Evolutionary conservation across 2,797 vertebrate genomes (phyloP).

Genomic region (Uromys caudimaculatus): DNA sequence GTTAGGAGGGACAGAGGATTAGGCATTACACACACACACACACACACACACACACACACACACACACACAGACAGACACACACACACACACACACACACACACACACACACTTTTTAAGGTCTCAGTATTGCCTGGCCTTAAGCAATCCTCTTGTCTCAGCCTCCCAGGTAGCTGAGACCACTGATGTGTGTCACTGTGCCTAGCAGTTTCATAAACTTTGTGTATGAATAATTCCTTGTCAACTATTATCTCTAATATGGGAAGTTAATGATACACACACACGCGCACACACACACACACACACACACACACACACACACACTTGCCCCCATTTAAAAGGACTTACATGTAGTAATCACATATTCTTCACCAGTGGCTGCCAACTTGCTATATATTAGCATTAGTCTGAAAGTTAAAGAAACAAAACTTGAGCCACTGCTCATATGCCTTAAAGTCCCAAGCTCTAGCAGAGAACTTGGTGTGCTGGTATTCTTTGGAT

Average conservation of each 20-base stretch:
- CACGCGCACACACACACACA: not conserved
- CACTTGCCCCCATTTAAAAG: not conserved
- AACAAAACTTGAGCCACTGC: not conserved
- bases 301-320: not conserved
- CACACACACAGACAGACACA: not conserved
- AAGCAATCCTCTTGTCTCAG: not conserved
- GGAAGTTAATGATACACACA: not conserved
- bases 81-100: not conserved
- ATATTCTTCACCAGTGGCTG: slow-evolving; percentile 2
- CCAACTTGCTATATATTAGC: slow-evolving; percentile 11
- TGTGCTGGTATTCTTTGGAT: not conserved
- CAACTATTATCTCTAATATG: slow-evolving; percentile 31
- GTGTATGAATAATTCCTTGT: not conserved
- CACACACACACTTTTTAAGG: not conserved
- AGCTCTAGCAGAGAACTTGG: not conserved
- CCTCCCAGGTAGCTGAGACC: not conserved
- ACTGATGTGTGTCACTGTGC: not conserved
- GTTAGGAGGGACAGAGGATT: not conserved
- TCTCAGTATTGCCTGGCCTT: not conserved
- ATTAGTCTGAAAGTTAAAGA: not conserved
- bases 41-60: not conserved
- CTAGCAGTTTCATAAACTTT: not conserved
- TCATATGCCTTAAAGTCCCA: not conserved
- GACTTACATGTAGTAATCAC: not conserved
- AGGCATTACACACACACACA: not conserved